Evolutionary conservation across 2,888 invertebrate genomes (phyloP).

Genomic region (Hedychridium roseum): DNA sequence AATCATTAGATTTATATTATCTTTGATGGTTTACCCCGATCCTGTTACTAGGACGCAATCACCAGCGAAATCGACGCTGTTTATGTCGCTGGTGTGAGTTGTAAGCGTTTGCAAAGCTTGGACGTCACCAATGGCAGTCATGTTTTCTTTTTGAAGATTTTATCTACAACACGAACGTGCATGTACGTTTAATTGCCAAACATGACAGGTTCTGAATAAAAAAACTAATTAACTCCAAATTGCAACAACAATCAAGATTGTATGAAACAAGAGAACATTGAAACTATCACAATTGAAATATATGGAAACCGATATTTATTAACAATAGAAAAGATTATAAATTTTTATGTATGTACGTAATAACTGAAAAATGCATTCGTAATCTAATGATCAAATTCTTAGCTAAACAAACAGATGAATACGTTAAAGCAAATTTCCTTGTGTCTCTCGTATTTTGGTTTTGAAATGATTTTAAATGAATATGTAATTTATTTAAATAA

Average conservation of each 20-base stretch:
- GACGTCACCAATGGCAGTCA: constrained; percentile 20
- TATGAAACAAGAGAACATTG: background rate
- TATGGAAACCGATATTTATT: no score
- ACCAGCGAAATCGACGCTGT: constrained; percentile 71
- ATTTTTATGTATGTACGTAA: no score
- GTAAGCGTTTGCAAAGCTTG: constrained; percentile 66
- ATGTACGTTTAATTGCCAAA: background rate
- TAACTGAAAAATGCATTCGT: no score
- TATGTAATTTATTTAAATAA: no score
- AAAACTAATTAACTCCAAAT: background rate
- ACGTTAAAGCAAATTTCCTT: no score
- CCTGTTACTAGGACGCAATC: constrained; percentile 70
- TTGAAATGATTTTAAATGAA: no score
- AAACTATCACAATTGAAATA: background rate
- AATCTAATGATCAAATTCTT: no score
- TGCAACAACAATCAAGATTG: background rate
- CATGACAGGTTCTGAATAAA: background rate
- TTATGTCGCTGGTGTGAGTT: constrained; percentile 71
- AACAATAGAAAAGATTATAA: no score
- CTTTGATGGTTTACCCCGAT: constrained; percentile 74
- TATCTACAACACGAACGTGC: no score
- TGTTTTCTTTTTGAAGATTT: background rate
- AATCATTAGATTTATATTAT: no score
- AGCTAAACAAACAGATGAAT: no score
- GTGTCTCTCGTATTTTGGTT: no score